Conservation (phyloP, 2,888 invertebrate species). For the Chloromyia formosa region DNA sequence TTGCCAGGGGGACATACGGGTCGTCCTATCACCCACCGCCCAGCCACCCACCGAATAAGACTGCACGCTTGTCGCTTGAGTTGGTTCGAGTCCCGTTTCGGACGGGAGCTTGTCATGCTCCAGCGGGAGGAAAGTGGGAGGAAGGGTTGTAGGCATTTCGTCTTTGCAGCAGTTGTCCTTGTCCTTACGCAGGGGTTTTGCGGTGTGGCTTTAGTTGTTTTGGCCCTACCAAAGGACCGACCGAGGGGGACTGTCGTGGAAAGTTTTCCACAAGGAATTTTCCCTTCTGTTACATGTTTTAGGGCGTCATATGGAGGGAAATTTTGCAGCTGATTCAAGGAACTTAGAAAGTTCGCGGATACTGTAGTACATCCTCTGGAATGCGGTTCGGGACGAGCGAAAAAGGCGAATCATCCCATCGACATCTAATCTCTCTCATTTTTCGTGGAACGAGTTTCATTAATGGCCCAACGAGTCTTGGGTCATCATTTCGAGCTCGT, state of each 20-base stretch:
- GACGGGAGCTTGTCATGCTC: too few species aligned
- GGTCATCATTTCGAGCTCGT: too few species aligned
- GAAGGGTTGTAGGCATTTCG: neutral
- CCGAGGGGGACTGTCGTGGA: neutral
- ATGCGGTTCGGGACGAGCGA: too few species aligned
- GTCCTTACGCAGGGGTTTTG: constrained; percentile 24
- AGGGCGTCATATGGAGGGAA: constrained; percentile 5
- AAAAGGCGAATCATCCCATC: too few species aligned
- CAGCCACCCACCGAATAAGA: neutral
- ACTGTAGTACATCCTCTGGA: too few species aligned
- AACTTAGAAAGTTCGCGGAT: too few species aligned
- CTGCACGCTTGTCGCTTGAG: neutral
- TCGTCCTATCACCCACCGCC: neutral
- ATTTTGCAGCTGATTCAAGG: constrained; percentile 5
- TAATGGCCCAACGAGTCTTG: too few species aligned
- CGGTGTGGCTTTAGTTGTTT: constrained; percentile 25
- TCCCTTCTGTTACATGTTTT: neutral
- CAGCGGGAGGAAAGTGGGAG: neutral
- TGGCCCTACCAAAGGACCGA: constrained; percentile 5
- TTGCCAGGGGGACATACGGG: neutral
- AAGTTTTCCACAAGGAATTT: constrained; percentile 9
- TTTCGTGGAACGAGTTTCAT: too few species aligned
- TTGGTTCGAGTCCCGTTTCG: neutral
- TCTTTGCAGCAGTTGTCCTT: constrained; percentile 35
- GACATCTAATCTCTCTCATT: too few species aligned